phyloP scores from a whole-genome alignment of 2,113 vertebrate genomes.

The Menidia beryllina region DNA sequence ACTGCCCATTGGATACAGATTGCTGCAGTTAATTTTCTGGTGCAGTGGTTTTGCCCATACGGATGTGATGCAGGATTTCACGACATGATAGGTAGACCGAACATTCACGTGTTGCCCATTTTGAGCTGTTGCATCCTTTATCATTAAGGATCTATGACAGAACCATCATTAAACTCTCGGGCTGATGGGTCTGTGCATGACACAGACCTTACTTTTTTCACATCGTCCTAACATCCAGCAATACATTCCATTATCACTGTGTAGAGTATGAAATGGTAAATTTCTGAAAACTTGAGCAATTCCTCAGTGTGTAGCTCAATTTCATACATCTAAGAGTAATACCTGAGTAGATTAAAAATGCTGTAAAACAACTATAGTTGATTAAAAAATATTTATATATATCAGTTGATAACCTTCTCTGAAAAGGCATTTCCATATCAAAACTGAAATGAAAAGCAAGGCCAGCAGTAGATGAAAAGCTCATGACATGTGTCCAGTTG shows the following conservation, averaged over 20 bases:
- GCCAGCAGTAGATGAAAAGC: slow-evolving; percentile 55
- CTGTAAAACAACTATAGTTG: too few relatives aligned
- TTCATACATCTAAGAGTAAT: too few relatives aligned
- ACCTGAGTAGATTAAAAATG: too few relatives aligned
- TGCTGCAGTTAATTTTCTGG: not conserved
- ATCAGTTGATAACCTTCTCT: slow-evolving; percentile 24
- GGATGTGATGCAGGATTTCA: not conserved
- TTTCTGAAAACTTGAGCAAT: too few relatives aligned
- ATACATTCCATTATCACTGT: too few relatives aligned
- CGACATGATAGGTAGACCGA: not conserved
- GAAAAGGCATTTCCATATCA: slow-evolving; percentile 56
- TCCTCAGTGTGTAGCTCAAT: too few relatives aligned
- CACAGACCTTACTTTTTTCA: too few relatives aligned
- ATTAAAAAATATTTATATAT: too few relatives aligned
- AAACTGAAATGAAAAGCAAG: slow-evolving; percentile 49
- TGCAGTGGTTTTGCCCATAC: not conserved
- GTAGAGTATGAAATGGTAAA: too few relatives aligned
- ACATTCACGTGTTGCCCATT: not conserved
- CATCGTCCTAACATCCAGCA: too few relatives aligned
- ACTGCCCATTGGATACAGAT: not conserved
- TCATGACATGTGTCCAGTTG: slow-evolving; percentile 54
- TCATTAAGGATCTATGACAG: not conserved
- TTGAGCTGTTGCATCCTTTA: not conserved
- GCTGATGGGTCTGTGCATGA: too few relatives aligned
- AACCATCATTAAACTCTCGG: not conserved